phyloP scores from a whole-genome alignment of 2,113 vertebrate genomes.

The Willisornis vidua region DNA sequence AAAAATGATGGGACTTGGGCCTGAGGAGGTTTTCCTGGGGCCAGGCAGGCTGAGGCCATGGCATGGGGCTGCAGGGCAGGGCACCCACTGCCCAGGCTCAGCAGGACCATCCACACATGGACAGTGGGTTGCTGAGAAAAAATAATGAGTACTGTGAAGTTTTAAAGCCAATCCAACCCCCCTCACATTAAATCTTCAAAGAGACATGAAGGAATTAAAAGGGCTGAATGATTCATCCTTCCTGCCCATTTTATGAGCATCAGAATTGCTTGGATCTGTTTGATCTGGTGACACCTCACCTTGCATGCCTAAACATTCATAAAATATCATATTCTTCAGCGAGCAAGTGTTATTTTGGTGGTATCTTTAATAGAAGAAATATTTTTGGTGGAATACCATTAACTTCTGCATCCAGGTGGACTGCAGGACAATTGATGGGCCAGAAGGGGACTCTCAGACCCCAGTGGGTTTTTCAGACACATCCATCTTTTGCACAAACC shows the following conservation, averaged over 20 bases:
- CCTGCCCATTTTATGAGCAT: constrained; percentile 14
- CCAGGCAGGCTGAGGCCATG: neutral
- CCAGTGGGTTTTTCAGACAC: neutral
- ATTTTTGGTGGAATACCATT: neutral
- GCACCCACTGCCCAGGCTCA: neutral
- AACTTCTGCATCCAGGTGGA: neutral
- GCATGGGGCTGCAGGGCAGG: neutral
- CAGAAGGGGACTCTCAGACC: neutral
- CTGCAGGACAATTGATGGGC: neutral
- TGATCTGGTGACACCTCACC: neutral
- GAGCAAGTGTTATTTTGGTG: neutral
- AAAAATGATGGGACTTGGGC: fast-evolving
- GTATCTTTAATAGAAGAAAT: neutral
- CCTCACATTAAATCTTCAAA: neutral
- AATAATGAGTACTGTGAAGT: neutral
- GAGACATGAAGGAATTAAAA: neutral
- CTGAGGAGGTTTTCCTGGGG: neutral
- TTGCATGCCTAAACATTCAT: neutral
- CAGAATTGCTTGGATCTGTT: neutral
- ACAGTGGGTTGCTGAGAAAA: neutral
- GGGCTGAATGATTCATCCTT: neutral
- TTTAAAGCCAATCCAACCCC: neutral
- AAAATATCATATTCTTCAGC: neutral
- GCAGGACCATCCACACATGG: neutral
- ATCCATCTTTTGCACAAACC: neutral